These are phyloP conservation scores for Podarcis raffonei DNA, from an alignment of 2,113 vertebrate genomes.

Conservation along the genomic window DNA sequence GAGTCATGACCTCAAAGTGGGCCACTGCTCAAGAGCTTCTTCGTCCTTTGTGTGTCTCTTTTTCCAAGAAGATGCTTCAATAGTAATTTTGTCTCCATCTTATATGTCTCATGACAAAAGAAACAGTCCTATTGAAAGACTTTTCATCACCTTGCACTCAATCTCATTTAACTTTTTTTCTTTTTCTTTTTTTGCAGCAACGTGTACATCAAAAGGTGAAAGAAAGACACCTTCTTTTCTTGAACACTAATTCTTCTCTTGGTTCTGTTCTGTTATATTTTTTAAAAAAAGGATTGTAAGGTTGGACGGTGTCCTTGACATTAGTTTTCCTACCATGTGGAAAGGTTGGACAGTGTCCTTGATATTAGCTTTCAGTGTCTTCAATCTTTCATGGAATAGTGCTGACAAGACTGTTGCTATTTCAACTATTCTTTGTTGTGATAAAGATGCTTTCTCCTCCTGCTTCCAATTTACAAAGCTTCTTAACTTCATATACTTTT, in stretches of 20 bases:
- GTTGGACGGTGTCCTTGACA: slow-evolving; percentile 45
- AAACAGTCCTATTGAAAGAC: neutral
- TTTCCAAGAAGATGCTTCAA: neutral
- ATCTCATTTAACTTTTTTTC: slow-evolving; percentile 35
- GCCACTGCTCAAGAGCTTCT: neutral
- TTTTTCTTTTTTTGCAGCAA: slow-evolving; percentile 1
- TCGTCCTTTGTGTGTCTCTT: neutral
- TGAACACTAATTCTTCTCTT: slow-evolving; percentile 24
- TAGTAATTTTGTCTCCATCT: neutral
- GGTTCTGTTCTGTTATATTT: slow-evolving; percentile 17
- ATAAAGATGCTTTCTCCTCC: slow-evolving; percentile 9
- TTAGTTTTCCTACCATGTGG: slow-evolving; percentile 39
- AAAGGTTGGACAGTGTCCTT: slow-evolving; percentile 51
- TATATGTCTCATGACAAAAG: neutral
- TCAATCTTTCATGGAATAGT: slow-evolving; percentile 33
- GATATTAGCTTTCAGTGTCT: slow-evolving; percentile 30
- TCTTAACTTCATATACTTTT: slow-evolving; percentile 26
- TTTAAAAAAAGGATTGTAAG: slow-evolving; percentile 3
- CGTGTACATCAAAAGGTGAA: slow-evolving; percentile 52
- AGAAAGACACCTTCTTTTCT: slow-evolving; percentile 26
- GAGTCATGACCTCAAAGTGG: neutral
- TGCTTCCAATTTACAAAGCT: neutral
- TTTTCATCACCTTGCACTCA: slow-evolving; percentile 46
- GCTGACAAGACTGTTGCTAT: slow-evolving; percentile 58
- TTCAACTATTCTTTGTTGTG: slow-evolving; percentile 53